Evolutionary conservation across 2,888 invertebrate genomes (phyloP), one percentile per base, ranked within the genome.

Genomic region (Pecten maximus): DNA sequence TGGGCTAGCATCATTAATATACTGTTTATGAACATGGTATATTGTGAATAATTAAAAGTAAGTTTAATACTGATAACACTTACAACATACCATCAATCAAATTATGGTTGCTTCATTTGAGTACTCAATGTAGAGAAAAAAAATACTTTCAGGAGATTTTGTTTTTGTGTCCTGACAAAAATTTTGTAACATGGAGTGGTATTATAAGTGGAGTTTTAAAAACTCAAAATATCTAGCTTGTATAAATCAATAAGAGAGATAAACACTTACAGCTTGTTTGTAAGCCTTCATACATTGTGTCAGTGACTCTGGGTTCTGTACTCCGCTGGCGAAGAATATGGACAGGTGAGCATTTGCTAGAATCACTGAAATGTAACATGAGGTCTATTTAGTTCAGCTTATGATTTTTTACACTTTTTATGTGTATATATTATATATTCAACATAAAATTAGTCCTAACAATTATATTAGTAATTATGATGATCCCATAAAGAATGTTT

Each of bases 341-440:
- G 98, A 98, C 91, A 98, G 97, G 96, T 98, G 98, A 0, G 98
- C 98, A 97, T 98, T 99, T 40, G 98, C 99, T 88, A 98, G 97
- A 90, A 98, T 97, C 94, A 96, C 97, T 97, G 95, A 88, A 96
- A 95, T 87, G 60, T 54, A 89, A 91, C 35, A 89, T 88, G 54
- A 23, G n/a, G 44, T 44, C 6, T 60, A 60, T n/a, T n/a, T n/a
- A n/a, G n/a, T 23, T 60, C n/a, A 16, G 6, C 60, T 23, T 16
- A 54, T 54, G 19, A 19, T 19, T 19, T 19, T 2, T 12, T 54
- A 54, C 50, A 54, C 50, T 44, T 44, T 12, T 8, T 44, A 8
- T 44, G 12, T 44, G 12, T 44, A 12, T 44, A 44, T 44, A 44
- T 12, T n/a, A 44, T 6, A 12, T 44, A 44, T 12, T 44, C 12